phyloP scores from a whole-genome alignment of 2,888 invertebrate genomes.

The Dioctria rufipes region DNA sequence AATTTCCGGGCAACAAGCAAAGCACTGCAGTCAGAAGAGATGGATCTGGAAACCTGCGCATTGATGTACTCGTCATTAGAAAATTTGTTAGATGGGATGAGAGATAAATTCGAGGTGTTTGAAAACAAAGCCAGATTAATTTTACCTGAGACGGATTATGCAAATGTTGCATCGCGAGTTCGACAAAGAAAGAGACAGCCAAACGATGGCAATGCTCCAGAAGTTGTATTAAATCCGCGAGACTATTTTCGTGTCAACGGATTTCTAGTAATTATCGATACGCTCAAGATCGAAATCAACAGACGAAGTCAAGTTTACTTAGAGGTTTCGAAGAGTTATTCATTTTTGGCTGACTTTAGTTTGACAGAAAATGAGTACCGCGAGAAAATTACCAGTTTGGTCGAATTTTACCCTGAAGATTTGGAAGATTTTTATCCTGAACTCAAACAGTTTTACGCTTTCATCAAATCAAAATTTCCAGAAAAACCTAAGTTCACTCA shows the following conservation, averaged over 20 bases:
- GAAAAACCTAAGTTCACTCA: no score
- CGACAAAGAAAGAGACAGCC: constrained; percentile 22
- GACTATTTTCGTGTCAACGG: constrained; percentile 21
- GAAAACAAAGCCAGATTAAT: constrained; percentile 25
- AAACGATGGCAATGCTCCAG: constrained; percentile 33
- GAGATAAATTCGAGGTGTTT: constrained; percentile 21
- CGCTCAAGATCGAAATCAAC: constrained; percentile 21
- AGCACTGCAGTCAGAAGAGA: constrained; percentile 6
- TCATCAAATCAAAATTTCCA: no score
- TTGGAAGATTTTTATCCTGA: no score
- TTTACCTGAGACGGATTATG: constrained; percentile 23
- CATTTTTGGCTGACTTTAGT: no score
- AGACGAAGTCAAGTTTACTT: constrained; percentile 10
- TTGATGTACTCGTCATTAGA: constrained; percentile 24
- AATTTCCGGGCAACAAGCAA: constrained; percentile 12
- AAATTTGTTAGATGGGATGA: constrained; percentile 16
- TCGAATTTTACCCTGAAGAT: no score
- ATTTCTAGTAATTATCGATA: constrained; percentile 32
- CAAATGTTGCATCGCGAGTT: constrained; percentile 15
- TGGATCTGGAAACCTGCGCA: constrained; percentile 30
- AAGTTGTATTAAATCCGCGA: constrained; percentile 19
- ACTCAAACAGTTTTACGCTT: no score
- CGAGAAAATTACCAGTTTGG: no score
- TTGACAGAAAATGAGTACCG: no score
- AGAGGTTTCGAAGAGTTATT: constrained; percentile 13